Evolutionary conservation across 53 echinoderm and acorn worm species (phyloP).

Genomic region (Pentamera pediparva): DNA sequence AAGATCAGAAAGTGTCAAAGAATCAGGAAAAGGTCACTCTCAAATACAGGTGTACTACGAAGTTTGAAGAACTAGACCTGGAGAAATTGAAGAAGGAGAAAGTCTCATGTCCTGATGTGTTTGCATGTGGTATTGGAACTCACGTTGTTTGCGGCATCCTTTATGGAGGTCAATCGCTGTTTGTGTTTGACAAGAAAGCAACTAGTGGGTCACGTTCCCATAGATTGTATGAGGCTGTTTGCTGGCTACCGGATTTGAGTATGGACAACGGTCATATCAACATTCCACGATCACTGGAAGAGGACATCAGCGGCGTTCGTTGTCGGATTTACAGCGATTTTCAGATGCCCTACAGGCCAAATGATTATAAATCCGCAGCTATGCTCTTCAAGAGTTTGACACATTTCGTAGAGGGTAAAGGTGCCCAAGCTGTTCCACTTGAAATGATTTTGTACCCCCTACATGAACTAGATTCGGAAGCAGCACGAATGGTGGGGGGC

Average conservation of each 20-base stretch:
- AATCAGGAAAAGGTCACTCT: constrained; percentile 39
- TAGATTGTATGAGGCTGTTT: not conserved
- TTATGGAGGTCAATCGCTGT: constrained; percentile 55
- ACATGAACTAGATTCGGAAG: constrained; percentile 26
- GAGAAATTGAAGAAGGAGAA: constrained; percentile 26
- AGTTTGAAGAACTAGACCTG: constrained; percentile 50
- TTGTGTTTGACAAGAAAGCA: constrained; percentile 45
- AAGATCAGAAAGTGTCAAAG: constrained; percentile 10
- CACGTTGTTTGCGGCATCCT: constrained; percentile 46
- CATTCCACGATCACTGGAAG: no score
- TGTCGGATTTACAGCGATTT: constrained; percentile 50
- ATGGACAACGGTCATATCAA: no score
- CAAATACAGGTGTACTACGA: constrained; percentile 47
- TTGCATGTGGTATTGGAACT: constrained; percentile 41
- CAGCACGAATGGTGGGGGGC: constrained; percentile 33
- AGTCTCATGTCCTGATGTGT: constrained; percentile 40
- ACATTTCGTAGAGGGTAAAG: constrained; percentile 33
- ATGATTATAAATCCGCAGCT: constrained; percentile 36
- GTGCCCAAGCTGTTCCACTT: constrained; percentile 42
- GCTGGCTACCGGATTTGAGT: not conserved
- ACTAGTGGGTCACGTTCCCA: not conserved
- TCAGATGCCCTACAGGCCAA: constrained; percentile 16
- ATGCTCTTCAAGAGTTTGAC: constrained; percentile 32
- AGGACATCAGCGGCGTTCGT: not conserved
- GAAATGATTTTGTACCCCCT: constrained; percentile 42